Evolutionary conservation across 2,888 invertebrate genomes (phyloP).

Genomic region (Leptopterna dolabrata): DNA sequence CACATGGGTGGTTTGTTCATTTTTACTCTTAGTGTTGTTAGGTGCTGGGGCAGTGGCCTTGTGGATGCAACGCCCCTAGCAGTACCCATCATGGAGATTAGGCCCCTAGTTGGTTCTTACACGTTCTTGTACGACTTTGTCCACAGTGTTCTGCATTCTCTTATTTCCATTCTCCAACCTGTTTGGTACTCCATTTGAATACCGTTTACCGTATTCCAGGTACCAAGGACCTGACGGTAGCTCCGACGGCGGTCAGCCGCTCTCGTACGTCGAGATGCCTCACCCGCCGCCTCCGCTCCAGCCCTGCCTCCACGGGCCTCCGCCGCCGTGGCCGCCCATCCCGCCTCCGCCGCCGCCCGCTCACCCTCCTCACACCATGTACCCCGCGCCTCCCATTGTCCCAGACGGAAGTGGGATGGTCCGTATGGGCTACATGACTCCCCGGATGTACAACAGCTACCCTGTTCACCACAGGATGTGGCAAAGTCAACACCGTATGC

Average conservation of each 20-base stretch:
- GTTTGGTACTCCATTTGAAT: too few relatives aligned
- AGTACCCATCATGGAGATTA: too few relatives aligned
- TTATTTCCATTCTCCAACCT: too few relatives aligned
- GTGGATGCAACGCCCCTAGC: too few relatives aligned
- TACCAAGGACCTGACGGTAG: conserved; percentile 36
- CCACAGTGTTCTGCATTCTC: too few relatives aligned
- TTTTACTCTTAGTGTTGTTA: too few relatives aligned
- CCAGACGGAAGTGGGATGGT: conserved; percentile 41
- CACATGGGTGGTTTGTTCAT: too few relatives aligned
- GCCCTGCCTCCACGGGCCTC: conserved; percentile 56
- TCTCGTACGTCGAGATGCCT: conserved; percentile 50
- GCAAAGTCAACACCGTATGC: conserved; percentile 78
- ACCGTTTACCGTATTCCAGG: too few relatives aligned
- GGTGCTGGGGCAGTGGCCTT: too few relatives aligned
- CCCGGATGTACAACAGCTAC: conserved; percentile 71
- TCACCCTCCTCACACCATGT: conserved; percentile 56
- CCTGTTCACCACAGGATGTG: conserved; percentile 80
- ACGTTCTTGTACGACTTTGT: too few relatives aligned
- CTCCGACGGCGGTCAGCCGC: conserved; percentile 5
- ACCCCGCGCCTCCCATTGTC: conserved; percentile 56
- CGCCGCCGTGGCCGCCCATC: conserved; percentile 53
- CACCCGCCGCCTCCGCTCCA: conserved; percentile 58
- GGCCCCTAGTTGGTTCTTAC: too few relatives aligned
- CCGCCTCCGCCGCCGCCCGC: conserved; percentile 53
- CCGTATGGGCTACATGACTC: conserved; percentile 54